Base-by-base conservation (phyloP, 2,113 vertebrate genomes). In the Accipiter virgatus region DNA sequence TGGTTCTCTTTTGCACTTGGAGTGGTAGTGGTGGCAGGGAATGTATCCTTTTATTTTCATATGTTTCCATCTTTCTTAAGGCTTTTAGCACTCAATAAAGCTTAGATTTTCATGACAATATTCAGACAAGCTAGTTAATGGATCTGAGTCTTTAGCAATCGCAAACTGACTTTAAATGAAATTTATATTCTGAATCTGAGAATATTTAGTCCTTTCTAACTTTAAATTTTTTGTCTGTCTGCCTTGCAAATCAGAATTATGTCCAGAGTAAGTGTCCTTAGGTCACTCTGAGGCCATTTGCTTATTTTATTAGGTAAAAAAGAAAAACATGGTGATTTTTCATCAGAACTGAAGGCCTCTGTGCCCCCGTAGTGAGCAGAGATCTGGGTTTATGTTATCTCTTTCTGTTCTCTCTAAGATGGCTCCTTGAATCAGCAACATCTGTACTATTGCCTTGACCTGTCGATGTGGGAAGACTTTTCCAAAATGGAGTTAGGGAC, bases 71-170 rank as follows among this genome's bases (percentile, higher is more conserved):
- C 90, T 91, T 95, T 94, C 89, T 91, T 53, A 94, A 88, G 93
- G 91, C 87, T 97, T 97, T 97, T 95, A 96, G 93, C 93, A 97
- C 97, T 96, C 95, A 91, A 93, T 95, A 96, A 97, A 97, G 93
- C 89, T 94, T 82, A 93, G 83, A 47, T 94, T 94, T 95, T 96
- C 95, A 85, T 88, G 45, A 91, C 93, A 95, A 80, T 95, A 90
- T 93, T 96, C 94, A 95, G 67, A 88, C 66, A 85, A 94, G 71
- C 50, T 48, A 53, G 81, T 93, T 85, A 89, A 82, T 82, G 70
- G 65, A 87, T 95, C n/a, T 0, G 81, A 88, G 93, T 50, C 78
- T 93, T 95, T 77, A 94, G 71, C 81, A 96, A 93, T 91, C 6
- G 0, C 85, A 66, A 88, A 91, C 7, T 47, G 74, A 71, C 58